Base-by-base conservation (phyloP, 2,888 invertebrate genomes). In the Eristalis tenax region DNA sequence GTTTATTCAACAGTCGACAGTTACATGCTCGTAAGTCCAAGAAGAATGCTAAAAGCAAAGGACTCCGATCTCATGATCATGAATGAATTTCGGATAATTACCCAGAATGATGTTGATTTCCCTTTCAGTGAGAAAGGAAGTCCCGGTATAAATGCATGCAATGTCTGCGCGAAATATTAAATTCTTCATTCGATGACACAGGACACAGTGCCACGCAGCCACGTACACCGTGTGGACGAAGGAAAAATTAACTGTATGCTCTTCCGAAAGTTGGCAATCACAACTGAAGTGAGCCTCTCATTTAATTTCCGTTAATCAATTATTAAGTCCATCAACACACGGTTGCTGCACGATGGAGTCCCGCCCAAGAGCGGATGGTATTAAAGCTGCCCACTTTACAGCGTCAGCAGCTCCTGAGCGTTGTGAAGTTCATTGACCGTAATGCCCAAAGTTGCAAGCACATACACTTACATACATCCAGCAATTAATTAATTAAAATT, bases 231-330 rank as follows among this genome's bases (percentile, higher is more conserved):
- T 13, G 61, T 13, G 40, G 35, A 43, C 18, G 40, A 23, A 65
- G 61, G 74, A 57, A 69, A 75, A 61, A 83, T 83, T 87, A 76
- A 87, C 83, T 76, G 79, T 79, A n/a, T 68, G 87, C 79, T 79
- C 75, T 79, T 83, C 76, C 59, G 79, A 83, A 79, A 83, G 76
- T 79, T 79, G 79, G 71, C 87, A 83, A 87, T 87, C 83, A 83
- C 83, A 83, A 79, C 79, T 79, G 78, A 83, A 78, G 83, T 76
- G 74, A 38, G 79, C 66, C 71, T 70, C 79, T 73, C 83, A 83
- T 83, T 83, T 83, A 83, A 87, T 87, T 87, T 87, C 87, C 87
- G 82, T 83, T 79, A 83, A 83, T 87, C 79, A 87, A 87, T 87
- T 79, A 87, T 87, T 83, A 71, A 87, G 68, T 83, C 87, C 83